These are phyloP conservation scores for Amblyornis subalaris DNA, from an alignment of 2,113 vertebrate species.

Conservation along the genomic window DNA sequence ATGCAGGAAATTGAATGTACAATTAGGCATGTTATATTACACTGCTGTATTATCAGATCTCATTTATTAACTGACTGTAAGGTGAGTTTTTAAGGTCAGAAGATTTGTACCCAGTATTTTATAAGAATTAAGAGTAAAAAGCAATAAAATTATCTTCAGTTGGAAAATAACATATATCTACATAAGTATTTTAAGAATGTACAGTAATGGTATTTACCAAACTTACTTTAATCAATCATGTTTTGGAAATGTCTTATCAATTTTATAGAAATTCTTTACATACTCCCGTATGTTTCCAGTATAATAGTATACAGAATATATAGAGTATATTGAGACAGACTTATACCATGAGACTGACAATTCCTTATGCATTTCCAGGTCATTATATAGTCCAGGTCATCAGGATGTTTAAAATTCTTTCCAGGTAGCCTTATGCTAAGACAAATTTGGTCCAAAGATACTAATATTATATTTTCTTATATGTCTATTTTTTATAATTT, in stretches of 20 bases:
- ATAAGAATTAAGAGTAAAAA: not conserved
- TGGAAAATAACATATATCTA: not conserved
- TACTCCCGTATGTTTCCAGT: not conserved
- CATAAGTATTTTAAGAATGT: not conserved
- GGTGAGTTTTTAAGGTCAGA: not conserved
- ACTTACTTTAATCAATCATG: not conserved
- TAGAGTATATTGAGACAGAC: not conserved
- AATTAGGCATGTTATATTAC: not conserved
- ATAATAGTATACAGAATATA: not conserved
- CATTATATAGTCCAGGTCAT: not conserved
- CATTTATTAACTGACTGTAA: not conserved
- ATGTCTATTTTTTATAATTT: not conserved
- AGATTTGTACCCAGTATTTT: not conserved
- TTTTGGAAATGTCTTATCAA: not conserved
- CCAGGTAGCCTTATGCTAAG: not conserved
- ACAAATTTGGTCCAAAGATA: not conserved
- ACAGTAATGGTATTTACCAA: not conserved
- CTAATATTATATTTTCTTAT: not conserved
- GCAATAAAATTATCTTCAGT: not conserved
- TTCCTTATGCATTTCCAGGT: not conserved
- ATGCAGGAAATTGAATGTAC: not conserved
- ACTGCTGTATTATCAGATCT: not conserved
- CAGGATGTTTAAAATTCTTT: not conserved
- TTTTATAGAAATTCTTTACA: not conserved
- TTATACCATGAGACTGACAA: not conserved